Evolutionary conservation across 1,140 invertebrate species (phyloP).

Genomic region (Penaeus chinensis): DNA sequence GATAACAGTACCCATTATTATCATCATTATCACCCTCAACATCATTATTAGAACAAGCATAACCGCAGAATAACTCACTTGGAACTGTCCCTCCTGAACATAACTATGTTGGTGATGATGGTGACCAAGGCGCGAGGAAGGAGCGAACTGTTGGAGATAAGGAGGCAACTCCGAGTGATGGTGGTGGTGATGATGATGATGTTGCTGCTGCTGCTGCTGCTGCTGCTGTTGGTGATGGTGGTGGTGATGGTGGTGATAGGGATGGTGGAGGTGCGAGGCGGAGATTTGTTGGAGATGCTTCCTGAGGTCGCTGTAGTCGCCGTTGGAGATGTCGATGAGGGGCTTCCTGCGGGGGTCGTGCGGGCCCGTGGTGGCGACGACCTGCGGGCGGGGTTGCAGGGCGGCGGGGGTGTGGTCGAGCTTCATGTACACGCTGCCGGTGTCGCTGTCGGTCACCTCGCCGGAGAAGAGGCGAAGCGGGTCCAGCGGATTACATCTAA

Average conservation of each 20-base stretch:
- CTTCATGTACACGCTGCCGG: conserved; percentile 62
- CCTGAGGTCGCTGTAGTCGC: conserved; percentile 60
- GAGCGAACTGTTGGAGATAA: conserved; percentile 42
- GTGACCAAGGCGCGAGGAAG: background rate
- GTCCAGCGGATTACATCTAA: conserved; percentile 59
- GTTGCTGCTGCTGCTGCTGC: background rate
- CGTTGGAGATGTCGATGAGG: conserved; percentile 62
- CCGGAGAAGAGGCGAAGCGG: conserved; percentile 56
- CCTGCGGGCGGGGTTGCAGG: conserved; percentile 48
- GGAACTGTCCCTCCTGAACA: background rate
- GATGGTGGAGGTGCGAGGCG: background rate
- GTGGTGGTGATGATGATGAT: conserved; percentile 20
- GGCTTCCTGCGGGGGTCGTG: conserved; percentile 56
- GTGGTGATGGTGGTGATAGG: background rate
- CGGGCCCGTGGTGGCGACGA: conserved; percentile 46
- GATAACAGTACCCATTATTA: background rate
- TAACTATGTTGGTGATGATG: background rate
- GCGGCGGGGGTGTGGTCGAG: conserved; percentile 60
- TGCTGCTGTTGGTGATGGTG: conserved; percentile 7
- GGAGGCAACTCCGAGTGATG: conserved; percentile 22
- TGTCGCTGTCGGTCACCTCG: conserved; percentile 61
- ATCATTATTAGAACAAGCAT: too few relatives aligned
- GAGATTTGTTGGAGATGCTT: conserved; percentile 58
- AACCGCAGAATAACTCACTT: background rate
- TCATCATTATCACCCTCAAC: too few relatives aligned